Conservation (phyloP, 2,888 invertebrate species). For the Scaptomyza flava region DNA sequence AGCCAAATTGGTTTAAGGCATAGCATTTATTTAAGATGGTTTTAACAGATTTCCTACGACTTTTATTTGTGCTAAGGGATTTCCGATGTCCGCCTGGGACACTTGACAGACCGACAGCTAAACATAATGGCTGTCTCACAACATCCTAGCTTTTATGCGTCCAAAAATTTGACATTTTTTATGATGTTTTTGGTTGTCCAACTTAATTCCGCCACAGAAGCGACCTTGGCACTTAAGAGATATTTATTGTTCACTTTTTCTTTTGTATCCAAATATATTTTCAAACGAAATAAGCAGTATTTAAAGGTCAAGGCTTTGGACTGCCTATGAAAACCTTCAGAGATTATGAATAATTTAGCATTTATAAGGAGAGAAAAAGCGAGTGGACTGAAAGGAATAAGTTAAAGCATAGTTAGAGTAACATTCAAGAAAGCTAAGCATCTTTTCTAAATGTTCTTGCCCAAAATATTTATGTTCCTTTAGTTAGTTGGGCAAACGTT, state of each 20-base stretch:
- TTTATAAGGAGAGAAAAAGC: neutral
- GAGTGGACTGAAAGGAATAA: too few relatives aligned
- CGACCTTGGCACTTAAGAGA: slow-evolving; percentile 4
- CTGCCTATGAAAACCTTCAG: neutral
- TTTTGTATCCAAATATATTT: neutral
- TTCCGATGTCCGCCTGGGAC: neutral
- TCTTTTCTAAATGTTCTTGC: too few relatives aligned
- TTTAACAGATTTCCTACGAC: neutral
- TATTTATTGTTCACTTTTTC: neutral
- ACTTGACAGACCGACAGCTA: slow-evolving; percentile 5
- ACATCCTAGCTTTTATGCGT: neutral
- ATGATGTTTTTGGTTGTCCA: neutral
- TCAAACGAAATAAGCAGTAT: neutral
- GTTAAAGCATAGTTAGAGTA: too few relatives aligned
- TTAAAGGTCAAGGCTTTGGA: neutral
- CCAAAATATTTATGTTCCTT: too few relatives aligned
- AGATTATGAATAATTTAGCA: neutral
- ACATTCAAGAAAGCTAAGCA: too few relatives aligned
- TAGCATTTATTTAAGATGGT: neutral
- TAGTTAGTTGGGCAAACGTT: too few relatives aligned
- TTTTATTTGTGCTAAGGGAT: neutral
- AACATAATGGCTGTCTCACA: neutral
- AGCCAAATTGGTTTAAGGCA: neutral
- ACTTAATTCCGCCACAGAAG: neutral
- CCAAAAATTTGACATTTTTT: neutral